phyloP scores from a whole-genome alignment of 2,797 vertebrate species.

The Erpetoichthys calabaricus region DNA sequence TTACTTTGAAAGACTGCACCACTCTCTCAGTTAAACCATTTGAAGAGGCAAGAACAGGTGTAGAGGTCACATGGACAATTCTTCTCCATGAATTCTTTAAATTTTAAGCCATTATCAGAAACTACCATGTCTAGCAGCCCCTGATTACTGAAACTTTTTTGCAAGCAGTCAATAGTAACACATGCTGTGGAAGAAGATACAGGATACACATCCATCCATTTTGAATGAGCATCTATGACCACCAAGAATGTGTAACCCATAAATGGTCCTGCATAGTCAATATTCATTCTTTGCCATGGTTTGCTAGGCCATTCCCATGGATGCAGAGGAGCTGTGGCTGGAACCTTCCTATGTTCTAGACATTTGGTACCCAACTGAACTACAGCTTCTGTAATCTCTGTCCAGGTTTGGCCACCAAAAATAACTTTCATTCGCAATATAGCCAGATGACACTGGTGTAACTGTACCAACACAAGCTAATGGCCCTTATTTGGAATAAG shows the following conservation, averaged over 20 bases:
- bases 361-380: conserved; percentile 10
- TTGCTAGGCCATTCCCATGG: conserved; percentile 17
- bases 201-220: conserved; percentile 10
- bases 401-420: conserved; percentile 11
- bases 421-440: conserved; percentile 19
- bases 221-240: conserved; percentile 11
- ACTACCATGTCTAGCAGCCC: conserved; percentile 13
- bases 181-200: conserved; percentile 2
- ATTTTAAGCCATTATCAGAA: conserved; percentile 11
- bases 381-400: conserved; percentile 5
- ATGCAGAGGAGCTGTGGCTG: conserved; percentile 1
- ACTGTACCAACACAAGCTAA: background rate
- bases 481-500: conserved; percentile 5
- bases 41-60: conserved; percentile 6
- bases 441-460: conserved; percentile 8
- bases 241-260: conserved; percentile 14
- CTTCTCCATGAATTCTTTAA: conserved; percentile 3
- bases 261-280: conserved; percentile 16
- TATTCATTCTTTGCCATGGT: conserved; percentile 9
- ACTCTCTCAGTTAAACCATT: conserved; percentile 9
- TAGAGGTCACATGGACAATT: conserved; percentile 13
- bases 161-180: conserved; percentile 2
- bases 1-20: conserved; percentile 12
- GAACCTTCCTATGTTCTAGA: conserved; percentile 13
- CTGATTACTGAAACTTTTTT: conserved; percentile 8